Percentiles rank a stretch among this genome's conserved stretches.
These are phyloP conservation scores for Drosophila ezoana DNA, from an alignment of 2,888 invertebrate genomes.

Conservation along the genomic window DNA sequence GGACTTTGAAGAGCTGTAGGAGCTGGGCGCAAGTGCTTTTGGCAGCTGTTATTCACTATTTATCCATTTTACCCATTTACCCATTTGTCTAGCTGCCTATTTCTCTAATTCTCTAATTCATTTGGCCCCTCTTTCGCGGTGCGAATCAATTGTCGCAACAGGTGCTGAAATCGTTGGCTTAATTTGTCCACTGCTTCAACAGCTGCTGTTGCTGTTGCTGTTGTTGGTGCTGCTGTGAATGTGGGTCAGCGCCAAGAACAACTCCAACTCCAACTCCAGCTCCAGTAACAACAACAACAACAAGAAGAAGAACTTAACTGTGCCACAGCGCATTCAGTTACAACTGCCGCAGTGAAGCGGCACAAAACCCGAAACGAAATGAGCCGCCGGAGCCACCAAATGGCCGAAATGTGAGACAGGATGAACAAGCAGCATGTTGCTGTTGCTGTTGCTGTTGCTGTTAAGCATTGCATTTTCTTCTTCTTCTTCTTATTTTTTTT, in stretches of 20 bases:
- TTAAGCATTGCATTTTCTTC: slow-evolving; percentile 27
- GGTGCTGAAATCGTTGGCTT: slow-evolving; percentile 49
- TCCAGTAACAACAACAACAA: slow-evolving; percentile 16
- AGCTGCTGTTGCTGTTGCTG: slow-evolving; percentile 20
- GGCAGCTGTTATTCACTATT: slow-evolving; percentile 9
- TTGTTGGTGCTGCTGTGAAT: slow-evolving; percentile 17
- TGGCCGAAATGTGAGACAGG: slow-evolving; percentile 52
- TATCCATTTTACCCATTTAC: background rate
- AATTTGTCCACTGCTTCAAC: slow-evolving; percentile 40
- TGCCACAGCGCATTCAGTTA: slow-evolving; percentile 61
- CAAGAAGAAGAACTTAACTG: slow-evolving; percentile 29
- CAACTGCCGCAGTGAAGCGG: slow-evolving; percentile 67
- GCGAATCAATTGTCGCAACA: slow-evolving; percentile 52
- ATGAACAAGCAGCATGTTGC: slow-evolving; percentile 33
- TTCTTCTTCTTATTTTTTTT: background rate
- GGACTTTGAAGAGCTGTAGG: slow-evolving; percentile 3
- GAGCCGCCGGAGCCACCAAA: slow-evolving; percentile 48
- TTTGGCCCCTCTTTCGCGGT: slow-evolving; percentile 5
- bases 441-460: slow-evolving; percentile 3
- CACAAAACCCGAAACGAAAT: slow-evolving; percentile 55
- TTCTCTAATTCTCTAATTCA: background rate
- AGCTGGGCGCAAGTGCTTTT: slow-evolving; percentile 10
- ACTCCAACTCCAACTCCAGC: slow-evolving; percentile 18
- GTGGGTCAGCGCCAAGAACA: slow-evolving; percentile 48
- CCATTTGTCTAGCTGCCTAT: slow-evolving; percentile 3